Base-by-base conservation (phyloP, 1,140 invertebrate genomes). In the Calliphora vicina region DNA sequence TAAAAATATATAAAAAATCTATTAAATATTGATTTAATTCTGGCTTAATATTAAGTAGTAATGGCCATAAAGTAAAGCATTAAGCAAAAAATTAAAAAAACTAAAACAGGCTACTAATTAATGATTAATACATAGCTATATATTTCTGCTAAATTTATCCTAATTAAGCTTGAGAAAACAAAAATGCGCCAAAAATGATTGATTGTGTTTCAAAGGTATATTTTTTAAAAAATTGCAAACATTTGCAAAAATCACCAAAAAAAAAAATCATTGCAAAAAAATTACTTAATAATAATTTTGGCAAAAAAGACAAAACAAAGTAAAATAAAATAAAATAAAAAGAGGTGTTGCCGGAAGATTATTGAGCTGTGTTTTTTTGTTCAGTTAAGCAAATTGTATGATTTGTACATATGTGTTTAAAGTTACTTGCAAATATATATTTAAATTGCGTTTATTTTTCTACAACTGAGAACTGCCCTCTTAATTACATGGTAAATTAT, bases 401-500 rank as follows among this genome's bases (percentile, higher is more conserved):
- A 67, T 67, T 23, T 20, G n/a, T n/a, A n/a, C n/a, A 35, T 35
- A 35, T 35, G 35, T 8, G 6, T 35, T 35, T 35, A 35, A 35
- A 35, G 10, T 10, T 35, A 35, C 35, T 35, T 35, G 50, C 12
- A 61, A 61, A 61, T 1, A 67, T 67, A 50, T 50, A 50, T 67
- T 67, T 67, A 67, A 67, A 67, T 23, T 2, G 25, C 61, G 10
- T 67, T 23, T 23, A 67, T 67, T 67, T 50, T 35, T 35, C n/a
- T 67, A 6, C 23, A 23, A 12, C 10, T 29, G 27, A 9, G 73
- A n/a, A 42, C 74, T 8, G 74, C 74, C 74, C 35, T 43, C 74
- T 78, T 78, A 78, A 78, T 78, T 78, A 78, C 35, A 78, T 78
- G 74, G n/a, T 78, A 45, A 78, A 78, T 78, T 78, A 78, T 43